Conservation (phyloP, 2,797 vertebrate genomes). For the Eleutherodactylus coqui region DNA sequence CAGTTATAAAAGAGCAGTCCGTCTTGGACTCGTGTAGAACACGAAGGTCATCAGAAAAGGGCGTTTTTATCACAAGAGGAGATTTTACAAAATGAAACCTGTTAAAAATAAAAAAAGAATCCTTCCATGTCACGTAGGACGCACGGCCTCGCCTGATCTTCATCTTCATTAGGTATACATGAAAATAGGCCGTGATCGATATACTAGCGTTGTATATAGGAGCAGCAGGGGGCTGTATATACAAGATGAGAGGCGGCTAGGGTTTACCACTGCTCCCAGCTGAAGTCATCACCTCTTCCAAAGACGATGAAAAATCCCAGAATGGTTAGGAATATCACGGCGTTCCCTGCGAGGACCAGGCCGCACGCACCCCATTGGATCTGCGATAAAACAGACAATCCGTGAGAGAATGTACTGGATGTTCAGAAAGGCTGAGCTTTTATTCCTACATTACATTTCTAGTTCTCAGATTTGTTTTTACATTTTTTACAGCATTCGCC, state of each 20-base stretch:
- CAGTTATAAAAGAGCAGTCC: background rate
- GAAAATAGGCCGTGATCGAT: conserved; percentile 21
- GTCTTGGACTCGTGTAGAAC: background rate
- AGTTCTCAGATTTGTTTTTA: too few species aligned
- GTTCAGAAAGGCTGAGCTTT: too few species aligned
- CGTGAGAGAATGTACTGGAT: background rate
- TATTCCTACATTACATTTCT: too few species aligned
- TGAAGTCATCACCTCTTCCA: conserved; percentile 92
- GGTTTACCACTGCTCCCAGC: conserved; percentile 94
- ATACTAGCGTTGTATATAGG: conserved; percentile 31
- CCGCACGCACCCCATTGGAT: conserved; percentile 94
- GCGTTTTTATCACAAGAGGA: conserved; percentile 22
- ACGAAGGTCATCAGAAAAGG: conserved; percentile 6
- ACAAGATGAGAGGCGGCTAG: background rate
- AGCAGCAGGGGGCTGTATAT: conserved; percentile 11
- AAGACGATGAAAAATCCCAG: conserved; percentile 94
- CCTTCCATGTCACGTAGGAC: background rate
- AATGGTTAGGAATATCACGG: conserved; percentile 94
- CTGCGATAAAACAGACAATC: conserved; percentile 76
- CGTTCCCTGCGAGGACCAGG: conserved; percentile 91
- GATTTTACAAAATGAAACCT: conserved; percentile 22
- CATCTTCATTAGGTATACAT: background rate
- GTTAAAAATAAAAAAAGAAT: background rate
- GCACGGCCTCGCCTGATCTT: background rate
- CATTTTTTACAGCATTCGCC: too few species aligned